phyloP scores from a whole-genome alignment of 2,888 invertebrate species.

The Folsomia candida region DNA sequence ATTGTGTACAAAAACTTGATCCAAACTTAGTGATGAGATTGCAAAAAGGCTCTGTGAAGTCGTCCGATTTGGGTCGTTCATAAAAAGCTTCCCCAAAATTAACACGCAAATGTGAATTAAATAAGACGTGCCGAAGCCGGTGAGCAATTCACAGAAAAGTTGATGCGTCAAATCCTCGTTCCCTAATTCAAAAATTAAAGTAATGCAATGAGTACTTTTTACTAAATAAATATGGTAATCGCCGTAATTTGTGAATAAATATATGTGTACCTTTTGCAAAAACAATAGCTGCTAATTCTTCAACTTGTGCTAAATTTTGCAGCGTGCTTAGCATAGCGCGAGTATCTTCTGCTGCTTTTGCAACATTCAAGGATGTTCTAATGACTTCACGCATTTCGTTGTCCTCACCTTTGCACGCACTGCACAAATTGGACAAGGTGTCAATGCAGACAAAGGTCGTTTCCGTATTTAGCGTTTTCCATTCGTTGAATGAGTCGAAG shows the following conservation, averaged over 20 bases:
- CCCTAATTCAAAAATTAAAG: constrained; percentile 31
- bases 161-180: constrained; percentile 50
- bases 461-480: constrained; percentile 49
- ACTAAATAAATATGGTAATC: too few relatives aligned
- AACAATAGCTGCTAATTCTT: constrained; percentile 48
- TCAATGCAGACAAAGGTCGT: constrained; percentile 47
- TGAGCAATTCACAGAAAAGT: constrained; percentile 49
- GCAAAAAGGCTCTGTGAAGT: constrained; percentile 49
- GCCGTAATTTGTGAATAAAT: too few relatives aligned
- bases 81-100: constrained; percentile 46
- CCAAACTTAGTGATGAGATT: constrained; percentile 44
- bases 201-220: neutral
- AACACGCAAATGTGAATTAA: constrained; percentile 47
- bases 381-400: constrained; percentile 50
- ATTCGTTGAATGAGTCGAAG: constrained; percentile 38
- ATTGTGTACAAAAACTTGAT: constrained; percentile 48
- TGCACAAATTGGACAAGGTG: constrained; percentile 45
- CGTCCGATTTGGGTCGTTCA: constrained; percentile 46
- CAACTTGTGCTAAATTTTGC: constrained; percentile 46
- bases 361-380: constrained; percentile 49
- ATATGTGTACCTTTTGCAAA: constrained; percentile 46
- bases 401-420: constrained; percentile 49
- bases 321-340: constrained; percentile 49
- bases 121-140: constrained; percentile 49
- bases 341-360: constrained; percentile 49